Evolutionary conservation across 1,140 invertebrate species (phyloP).

Genomic region (Arion vulgaris): DNA sequence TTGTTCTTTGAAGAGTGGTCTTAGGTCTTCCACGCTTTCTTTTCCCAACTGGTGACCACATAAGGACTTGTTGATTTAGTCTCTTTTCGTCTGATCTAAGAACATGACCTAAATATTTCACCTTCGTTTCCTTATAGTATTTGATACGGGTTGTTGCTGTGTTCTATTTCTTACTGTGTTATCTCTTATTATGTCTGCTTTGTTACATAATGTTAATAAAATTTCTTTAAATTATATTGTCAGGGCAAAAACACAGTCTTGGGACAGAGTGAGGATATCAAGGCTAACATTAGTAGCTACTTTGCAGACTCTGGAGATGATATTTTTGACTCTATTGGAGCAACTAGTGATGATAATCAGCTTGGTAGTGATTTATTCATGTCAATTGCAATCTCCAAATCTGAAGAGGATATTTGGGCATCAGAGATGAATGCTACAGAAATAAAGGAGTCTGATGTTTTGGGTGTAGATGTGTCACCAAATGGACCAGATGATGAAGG

Average conservation of each 20-base stretch:
- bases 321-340: slow-evolving; percentile 52
- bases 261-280: not conserved
- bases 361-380: slow-evolving; percentile 34
- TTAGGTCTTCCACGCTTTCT: too few species aligned
- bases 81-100: too few species aligned
- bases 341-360: not conserved
- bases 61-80: too few species aligned
- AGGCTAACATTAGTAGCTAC: slow-evolving; percentile 56
- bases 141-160: too few species aligned
- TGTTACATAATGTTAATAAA: not conserved
- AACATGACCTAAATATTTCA: too few species aligned
- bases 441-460: slow-evolving; percentile 37
- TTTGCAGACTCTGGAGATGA: slow-evolving; percentile 50
- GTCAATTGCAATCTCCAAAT: slow-evolving; percentile 38
- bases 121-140: too few species aligned
- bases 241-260: not conserved
- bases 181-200: too few species aligned
- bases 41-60: too few species aligned
- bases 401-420: slow-evolving; percentile 34
- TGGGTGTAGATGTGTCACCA: not conserved
- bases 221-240: not conserved
- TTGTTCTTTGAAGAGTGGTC: too few species aligned
- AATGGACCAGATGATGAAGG: slow-evolving; percentile 13
- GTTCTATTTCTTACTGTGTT: too few species aligned
- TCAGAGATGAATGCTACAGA: slow-evolving; percentile 41